Percentiles rank a stretch among this genome's conserved stretches.
phyloP scores from a whole-genome alignment of 2,888 invertebrate genomes.

The Epinotia bilunana region DNA sequence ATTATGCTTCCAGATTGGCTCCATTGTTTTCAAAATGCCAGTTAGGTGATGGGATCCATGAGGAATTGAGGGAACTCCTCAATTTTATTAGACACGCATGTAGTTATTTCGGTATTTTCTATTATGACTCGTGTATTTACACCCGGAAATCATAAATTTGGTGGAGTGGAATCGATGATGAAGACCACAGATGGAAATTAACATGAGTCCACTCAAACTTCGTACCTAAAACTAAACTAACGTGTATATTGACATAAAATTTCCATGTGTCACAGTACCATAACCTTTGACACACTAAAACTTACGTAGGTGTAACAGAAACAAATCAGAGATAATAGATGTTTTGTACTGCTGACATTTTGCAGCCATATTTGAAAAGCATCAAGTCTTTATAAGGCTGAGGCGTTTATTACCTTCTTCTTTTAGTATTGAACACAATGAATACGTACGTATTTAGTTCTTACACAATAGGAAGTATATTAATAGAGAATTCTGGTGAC shows the following conservation, averaged over 20 bases:
- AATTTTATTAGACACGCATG: no score
- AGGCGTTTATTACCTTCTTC: conserved; percentile 4
- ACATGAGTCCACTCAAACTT: no score
- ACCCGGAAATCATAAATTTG: no score
- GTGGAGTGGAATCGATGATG: no score
- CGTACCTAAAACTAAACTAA: no score
- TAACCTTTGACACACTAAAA: conserved; percentile 32
- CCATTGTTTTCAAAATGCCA: no score
- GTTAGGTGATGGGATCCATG: no score
- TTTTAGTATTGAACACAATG: conserved; percentile 17
- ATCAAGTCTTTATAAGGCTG: not conserved
- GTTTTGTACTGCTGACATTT: conserved; percentile 38
- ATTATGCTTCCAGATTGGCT: no score
- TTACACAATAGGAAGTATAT: not conserved
- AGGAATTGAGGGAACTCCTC: no score
- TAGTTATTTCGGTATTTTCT: no score
- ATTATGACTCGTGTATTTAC: no score
- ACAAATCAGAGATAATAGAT: conserved; percentile 32
- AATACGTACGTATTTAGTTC: not conserved
- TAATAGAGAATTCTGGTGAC: conserved; percentile 16
- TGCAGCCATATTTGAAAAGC: conserved; percentile 1
- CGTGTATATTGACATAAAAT: not conserved
- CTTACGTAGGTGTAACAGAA: conserved; percentile 18
- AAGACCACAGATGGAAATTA: no score
- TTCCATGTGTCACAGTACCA: not conserved